Evolutionary conservation across 2,888 invertebrate species (phyloP).

Genomic region (Theodoxus fluviatilis): DNA sequence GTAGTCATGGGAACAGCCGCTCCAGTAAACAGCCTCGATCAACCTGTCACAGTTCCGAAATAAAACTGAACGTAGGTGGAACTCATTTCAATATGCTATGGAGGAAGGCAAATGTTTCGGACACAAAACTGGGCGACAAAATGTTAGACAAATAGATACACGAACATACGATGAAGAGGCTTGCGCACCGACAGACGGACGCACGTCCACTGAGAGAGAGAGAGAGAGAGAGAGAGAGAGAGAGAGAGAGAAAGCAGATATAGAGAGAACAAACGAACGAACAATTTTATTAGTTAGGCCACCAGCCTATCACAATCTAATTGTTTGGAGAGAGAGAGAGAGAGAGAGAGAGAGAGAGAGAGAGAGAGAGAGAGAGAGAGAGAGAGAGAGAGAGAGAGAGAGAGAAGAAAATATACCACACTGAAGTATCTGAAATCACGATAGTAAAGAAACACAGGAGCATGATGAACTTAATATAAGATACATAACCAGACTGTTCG

Average conservation of each 20-base stretch:
- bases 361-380: slow-evolving; percentile 6
- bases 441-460: background rate
- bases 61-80: slow-evolving; percentile 2
- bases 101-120: no score
- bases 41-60: slow-evolving; percentile 12
- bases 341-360: slow-evolving; percentile 9
- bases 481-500: background rate
- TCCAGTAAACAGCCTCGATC: no score
- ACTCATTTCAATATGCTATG: no score
- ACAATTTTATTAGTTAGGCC: background rate
- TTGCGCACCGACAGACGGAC: background rate
- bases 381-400: slow-evolving; percentile 1
- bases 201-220: background rate
- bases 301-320: background rate
- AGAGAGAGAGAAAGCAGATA: background rate
- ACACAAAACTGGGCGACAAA: no score
- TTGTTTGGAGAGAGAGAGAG: slow-evolving; percentile 7
- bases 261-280: background rate
- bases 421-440: background rate
- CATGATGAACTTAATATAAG: background rate
- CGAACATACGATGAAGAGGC: no score
- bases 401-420: background rate
- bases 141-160: background rate
- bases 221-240: slow-evolving; percentile 4
- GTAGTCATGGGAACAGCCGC: no score